Base-by-base conservation (phyloP, 2,113 vertebrate species). In the Benitochromis conjunctus region DNA sequence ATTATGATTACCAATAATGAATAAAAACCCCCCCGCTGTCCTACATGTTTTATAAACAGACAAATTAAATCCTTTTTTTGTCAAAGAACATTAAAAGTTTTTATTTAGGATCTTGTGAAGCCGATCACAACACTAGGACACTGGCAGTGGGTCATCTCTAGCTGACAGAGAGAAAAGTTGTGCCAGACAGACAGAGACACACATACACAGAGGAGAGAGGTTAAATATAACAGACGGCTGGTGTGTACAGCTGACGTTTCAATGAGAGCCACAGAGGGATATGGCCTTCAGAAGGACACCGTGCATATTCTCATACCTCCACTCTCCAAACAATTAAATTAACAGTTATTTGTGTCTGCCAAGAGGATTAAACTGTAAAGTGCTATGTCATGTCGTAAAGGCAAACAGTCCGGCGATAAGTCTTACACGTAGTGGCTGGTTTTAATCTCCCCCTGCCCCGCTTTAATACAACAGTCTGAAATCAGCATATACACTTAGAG, bases 201-300 rank as follows among this genome's bases (percentile, higher is more conserved):
- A 24, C 24, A 79, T 19, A 57, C 51, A 76, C 31, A 74, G 43
- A 74, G 69, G 34, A 86, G 41, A 36, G 43, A 81, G 53, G 34
- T 85, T 76, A 87, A 36, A 43, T 62, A 80, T 85, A 82, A 66
- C 41, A 79, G 77, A 84, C 89, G 92, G 86, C 83, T 88, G 90
- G 64, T 85, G 21, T n/a, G 46, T 66, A 19, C 62, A 86, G 85
- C 78, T 90, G 81, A 90, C 83, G 86, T 79, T 78, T 76, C 16
- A 84, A 86, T n/a, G 1, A 26, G 29, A 81, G 80, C 48, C 38
- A 29, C 79, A 89, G 18, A 84, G 83, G 82, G 83, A 83, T 64
- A 48, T 80, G 81, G 82, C 26, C 87, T 88, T 85, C 26, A 53
- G 7, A 82, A 81, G 34, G n/a, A 84, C 77, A 66, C 69, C 55